A percentile compares a stretch with the other conserved stretches of the same genome.
Evolutionary conservation across 2,888 invertebrate genomes (phyloP).

Genomic region (Petrolisthes manimaculis): DNA sequence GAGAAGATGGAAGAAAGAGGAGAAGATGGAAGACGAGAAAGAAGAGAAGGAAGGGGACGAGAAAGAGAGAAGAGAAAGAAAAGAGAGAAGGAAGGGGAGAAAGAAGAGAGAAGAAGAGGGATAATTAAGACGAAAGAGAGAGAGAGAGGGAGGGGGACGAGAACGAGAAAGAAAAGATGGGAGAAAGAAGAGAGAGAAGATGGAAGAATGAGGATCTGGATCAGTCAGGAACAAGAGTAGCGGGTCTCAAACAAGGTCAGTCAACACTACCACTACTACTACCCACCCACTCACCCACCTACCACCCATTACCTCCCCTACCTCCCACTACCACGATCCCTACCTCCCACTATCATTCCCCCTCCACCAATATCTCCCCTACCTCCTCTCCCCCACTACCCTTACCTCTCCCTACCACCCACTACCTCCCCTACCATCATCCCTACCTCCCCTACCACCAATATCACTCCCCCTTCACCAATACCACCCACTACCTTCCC

Average conservation of each 20-base stretch:
- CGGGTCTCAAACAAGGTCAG: background rate
- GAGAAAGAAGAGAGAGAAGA: background rate
- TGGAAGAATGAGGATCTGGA: background rate
- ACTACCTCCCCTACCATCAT: no score
- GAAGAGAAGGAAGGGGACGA: constrained; percentile 15
- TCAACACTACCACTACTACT: background rate
- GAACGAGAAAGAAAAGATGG: background rate
- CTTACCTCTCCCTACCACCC: no score
- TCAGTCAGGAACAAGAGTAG: background rate
- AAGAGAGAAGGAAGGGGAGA: background rate
- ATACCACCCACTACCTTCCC: no score
- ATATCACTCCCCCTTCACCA: no score
- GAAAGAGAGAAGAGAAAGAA: background rate
- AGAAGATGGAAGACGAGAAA: background rate
- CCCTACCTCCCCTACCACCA: no score
- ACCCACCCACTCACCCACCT: no score
- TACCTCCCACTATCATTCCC: no score
- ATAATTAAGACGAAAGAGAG: background rate
- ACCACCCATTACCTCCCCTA: no score
- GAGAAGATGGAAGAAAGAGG: background rate
- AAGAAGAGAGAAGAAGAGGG: background rate
- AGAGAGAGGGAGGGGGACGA: background rate
- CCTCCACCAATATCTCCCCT: no score
- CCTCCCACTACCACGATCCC: no score
- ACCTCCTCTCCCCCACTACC: no score